Base-by-base conservation (phyloP, 2,113 vertebrate species). In the Bombycilla garrulus region DNA sequence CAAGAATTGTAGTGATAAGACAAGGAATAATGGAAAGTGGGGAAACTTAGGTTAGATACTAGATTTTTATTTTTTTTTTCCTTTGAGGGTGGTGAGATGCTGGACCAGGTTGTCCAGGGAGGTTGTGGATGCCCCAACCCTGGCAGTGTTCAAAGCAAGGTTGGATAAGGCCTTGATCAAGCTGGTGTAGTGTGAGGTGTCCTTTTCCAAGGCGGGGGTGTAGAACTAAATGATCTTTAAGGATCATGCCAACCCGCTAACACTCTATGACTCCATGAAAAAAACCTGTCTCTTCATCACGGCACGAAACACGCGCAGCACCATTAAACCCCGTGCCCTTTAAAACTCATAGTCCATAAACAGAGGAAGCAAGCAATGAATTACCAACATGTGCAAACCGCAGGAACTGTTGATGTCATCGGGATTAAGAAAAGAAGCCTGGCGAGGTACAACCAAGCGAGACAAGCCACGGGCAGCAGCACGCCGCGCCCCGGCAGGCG, bases 401-500 rank as follows among this genome's bases (percentile, higher is more conserved):
- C 51, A 17, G 72, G 6, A n/a, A 35, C 23, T 48, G 66, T 53
- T 3, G 66, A 16, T 9, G 53, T 5, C 44, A 15, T 1, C 2
- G 5, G 25, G 66, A 35, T 25, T 6, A 29, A 6, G 22, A 9
- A 14, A 12, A 20, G 57, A 7, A 19, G 19, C 62, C 36, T 0
- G 58, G 16, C 11, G 22, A 29, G 15, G 28, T 0, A 2, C 10
- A 15, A 0, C 64, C 36, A 0, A 10, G 40, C 10, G 31, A 6
- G 20, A 2, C 48, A 3, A 2, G 0, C 17, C 54, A 2, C 31
- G 5, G 22, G 13, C 33, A 38, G 29, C 47, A n/a, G 18, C 5
- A 8, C 24, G 8, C 11, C 11, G 5, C 2, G 0, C 17, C 28
- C 6, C 13, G 4, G 36, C 24, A 24, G 36, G 14, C 31, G 61